Evolutionary conservation across 2,113 vertebrate species (phyloP), one percentile per base, ranked within the genome.

Genomic region (Hemibagrus wyckioides): DNA sequence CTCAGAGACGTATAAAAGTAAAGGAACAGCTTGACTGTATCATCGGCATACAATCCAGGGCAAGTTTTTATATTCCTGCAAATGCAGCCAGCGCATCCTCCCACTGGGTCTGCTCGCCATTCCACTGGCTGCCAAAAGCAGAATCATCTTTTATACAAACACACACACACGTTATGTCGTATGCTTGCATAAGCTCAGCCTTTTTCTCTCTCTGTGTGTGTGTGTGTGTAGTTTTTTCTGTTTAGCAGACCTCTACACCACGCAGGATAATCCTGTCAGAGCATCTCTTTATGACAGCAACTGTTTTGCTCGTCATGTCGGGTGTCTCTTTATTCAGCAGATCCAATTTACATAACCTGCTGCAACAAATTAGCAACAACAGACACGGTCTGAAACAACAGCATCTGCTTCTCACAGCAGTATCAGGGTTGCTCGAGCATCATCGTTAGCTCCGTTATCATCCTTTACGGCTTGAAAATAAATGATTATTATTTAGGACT

Each of bases 41-140:
- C 71, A 83, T 82, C 50, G 30, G 85, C 69, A 23, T 36, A 36
- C 82, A 83, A 86, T 90, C 73, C 80, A n/a, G n/a, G 15, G 76
- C 81, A 82, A 61, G 59, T 85, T 89, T 30, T 85, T 83, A 44
- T 80, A 83, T 88, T 88, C 48, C 19, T 56, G 36, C 23, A 59
- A 57, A 36, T 41, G 23, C 81, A 69, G 84, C 59, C 80, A 57
- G 80, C n/a, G 44, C 54, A 33, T 75, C 39, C 39, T n/a, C 80
- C 79, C 52, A 57, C 56, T 33, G 14, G n/a, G 48, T 85, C 57
- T 85, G n/a, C 21, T 52, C 10, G 1, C 14, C 21, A 63, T 52
- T 50, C 59, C 73, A 76, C 77, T 63, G 75, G 36, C 52, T 80
- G 77, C 59, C 85, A 83, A 82, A 85, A 36, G 28, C 76, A 67